Conservation (phyloP, 2,797 vertebrate species). For the Emys orbicularis region DNA sequence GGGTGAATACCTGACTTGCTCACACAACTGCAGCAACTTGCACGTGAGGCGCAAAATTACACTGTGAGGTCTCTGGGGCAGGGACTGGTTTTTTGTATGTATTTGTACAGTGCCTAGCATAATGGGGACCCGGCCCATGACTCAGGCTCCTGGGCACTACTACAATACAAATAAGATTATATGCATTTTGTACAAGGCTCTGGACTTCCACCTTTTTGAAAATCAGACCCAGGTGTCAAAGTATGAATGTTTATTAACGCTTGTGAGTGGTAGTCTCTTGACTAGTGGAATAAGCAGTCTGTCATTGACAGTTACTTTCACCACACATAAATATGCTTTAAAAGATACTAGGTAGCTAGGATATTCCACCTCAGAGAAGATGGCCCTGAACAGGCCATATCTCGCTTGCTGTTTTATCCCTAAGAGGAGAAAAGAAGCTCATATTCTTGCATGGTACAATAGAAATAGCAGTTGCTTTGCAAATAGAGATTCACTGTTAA, state of each 20-base stretch:
- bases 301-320: fast-evolving
- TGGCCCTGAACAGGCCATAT: fast-evolving
- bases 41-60: too few relatives aligned
- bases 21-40: fast-evolving
- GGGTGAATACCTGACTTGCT: background rate
- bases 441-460: fast-evolving
- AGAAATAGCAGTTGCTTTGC: fast-evolving
- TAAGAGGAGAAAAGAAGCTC: background rate
- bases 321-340: fast-evolving
- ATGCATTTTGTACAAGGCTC: background rate
- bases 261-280: background rate
- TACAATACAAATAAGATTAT: background rate
- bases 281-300: background rate
- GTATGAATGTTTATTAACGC: too few relatives aligned
- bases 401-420: background rate
- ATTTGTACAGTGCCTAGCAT: background rate
- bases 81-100: background rate
- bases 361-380: fast-evolving
- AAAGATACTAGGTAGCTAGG: background rate
- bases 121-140: background rate
- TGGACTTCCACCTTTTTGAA: background rate
- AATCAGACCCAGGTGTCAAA: background rate
- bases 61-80: background rate
- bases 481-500: too few relatives aligned
- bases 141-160: too few relatives aligned